A percentile compares a stretch with the other conserved stretches of the same genome.
These are phyloP conservation scores for Hypanus sabinus DNA, from an alignment of 2,113 vertebrate species.

Conservation along the genomic window DNA sequence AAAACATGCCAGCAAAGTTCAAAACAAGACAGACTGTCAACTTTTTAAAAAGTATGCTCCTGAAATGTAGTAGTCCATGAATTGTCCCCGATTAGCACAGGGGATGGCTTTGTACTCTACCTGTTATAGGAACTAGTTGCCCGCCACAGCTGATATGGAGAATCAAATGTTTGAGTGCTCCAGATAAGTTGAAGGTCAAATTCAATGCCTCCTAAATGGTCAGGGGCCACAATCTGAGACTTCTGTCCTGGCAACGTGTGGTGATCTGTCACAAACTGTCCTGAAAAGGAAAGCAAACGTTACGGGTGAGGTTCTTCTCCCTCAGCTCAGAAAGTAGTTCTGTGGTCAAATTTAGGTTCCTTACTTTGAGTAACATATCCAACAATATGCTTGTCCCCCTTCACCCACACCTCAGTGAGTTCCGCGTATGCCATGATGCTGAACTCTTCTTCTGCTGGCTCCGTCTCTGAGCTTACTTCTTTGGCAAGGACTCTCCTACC, in stretches of 20 bases:
- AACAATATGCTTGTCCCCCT: no score
- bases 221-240: slow-evolving; percentile 79
- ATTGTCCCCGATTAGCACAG: no score
- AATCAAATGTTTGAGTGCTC: slow-evolving; percentile 94
- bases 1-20: neutral
- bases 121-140: slow-evolving; percentile 96
- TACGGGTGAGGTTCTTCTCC: neutral
- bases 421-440: no score
- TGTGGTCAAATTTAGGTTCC: neutral
- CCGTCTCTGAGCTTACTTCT: no score
- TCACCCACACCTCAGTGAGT: no score
- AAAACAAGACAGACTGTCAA: neutral
- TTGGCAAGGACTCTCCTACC: no score
- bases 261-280: slow-evolving; percentile 89
- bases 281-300: slow-evolving; percentile 49
- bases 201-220: slow-evolving; percentile 87
- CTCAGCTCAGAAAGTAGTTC: neutral
- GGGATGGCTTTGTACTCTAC: slow-evolving; percentile 47
- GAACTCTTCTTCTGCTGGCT: no score
- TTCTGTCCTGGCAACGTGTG: slow-evolving; percentile 85
- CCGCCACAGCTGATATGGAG: slow-evolving; percentile 92
- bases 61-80: neutral
- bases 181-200: slow-evolving; percentile 90
- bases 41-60: neutral
- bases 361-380: neutral